These are phyloP conservation scores for Engystomops pustulosus DNA, from an alignment of 2,113 vertebrate genomes.

Conservation along the genomic window DNA sequence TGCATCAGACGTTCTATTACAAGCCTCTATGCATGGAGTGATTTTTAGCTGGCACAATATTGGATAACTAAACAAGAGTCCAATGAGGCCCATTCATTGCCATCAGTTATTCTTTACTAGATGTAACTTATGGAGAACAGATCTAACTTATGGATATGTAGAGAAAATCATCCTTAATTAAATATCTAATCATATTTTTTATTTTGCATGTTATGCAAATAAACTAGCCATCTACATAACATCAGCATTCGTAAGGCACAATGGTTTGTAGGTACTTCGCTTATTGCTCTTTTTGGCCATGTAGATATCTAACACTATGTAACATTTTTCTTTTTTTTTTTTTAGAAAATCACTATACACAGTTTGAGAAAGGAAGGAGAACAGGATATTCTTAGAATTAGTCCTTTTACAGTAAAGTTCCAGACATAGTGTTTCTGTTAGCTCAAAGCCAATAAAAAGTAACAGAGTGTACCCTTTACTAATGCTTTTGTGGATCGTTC, in stretches of 20 bases:
- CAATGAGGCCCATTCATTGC: too few relatives aligned
- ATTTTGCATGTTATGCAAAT: not conserved
- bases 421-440: constrained; percentile 3
- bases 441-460: constrained; percentile 7
- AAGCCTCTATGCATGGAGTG: too few relatives aligned
- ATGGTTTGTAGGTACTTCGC: not conserved
- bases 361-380: not conserved
- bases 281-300: not conserved
- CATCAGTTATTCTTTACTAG: too few relatives aligned
- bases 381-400: constrained; percentile 21
- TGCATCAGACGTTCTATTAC: too few relatives aligned
- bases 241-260: not conserved
- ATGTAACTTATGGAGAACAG: too few relatives aligned
- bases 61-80: too few relatives aligned
- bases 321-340: not conserved
- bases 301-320: not conserved
- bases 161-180: too few relatives aligned
- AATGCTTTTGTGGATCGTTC: not conserved
- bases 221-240: not conserved
- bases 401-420: constrained; percentile 45
- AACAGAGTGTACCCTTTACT: not conserved
- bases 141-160: too few relatives aligned
- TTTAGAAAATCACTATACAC: not conserved
- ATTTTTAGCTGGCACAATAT: too few relatives aligned
- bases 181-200: too few relatives aligned